Evolutionary conservation across 2,113 vertebrate species (phyloP).

Genomic region (Pteropus alecto): DNA sequence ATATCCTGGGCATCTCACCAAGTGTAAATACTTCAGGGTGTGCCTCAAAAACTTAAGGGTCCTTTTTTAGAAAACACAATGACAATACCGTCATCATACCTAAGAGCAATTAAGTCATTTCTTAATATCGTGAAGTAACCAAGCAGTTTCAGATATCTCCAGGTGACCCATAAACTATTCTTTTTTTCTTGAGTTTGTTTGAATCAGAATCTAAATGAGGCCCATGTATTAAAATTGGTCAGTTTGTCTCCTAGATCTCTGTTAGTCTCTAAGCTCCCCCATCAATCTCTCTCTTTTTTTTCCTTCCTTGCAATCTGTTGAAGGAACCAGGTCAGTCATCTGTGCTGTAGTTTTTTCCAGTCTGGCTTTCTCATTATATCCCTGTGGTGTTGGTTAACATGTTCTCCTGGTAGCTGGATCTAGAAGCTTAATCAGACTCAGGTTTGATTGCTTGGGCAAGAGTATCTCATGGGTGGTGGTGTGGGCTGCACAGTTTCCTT

Average conservation of each 20-base stretch:
- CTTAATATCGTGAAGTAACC: not conserved
- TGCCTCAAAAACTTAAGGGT: not conserved
- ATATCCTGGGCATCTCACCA: not conserved
- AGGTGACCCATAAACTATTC: not conserved
- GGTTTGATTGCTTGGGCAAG: not conserved
- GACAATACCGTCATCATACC: not conserved
- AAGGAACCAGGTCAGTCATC: not conserved
- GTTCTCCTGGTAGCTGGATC: not conserved
- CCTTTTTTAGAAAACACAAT: not conserved
- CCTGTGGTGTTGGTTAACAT: not conserved
- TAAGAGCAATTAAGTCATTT: not conserved
- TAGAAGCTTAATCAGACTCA: not conserved
- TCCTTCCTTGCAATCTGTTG: not conserved
- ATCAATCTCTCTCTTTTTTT: not conserved
- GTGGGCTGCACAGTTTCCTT: not conserved
- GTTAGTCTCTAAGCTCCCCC: not conserved
- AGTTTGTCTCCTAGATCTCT: not conserved
- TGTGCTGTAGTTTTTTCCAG: not conserved
- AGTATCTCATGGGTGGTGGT: not conserved
- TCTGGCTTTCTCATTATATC: not conserved
- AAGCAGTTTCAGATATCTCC: not conserved
- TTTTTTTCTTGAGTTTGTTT: not conserved
- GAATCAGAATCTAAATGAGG: not conserved
- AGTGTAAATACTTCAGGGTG: not conserved
- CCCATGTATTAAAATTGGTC: not conserved